Evolutionary conservation across 2,113 vertebrate species (phyloP).

Genomic region (Rhombomys opimus): DNA sequence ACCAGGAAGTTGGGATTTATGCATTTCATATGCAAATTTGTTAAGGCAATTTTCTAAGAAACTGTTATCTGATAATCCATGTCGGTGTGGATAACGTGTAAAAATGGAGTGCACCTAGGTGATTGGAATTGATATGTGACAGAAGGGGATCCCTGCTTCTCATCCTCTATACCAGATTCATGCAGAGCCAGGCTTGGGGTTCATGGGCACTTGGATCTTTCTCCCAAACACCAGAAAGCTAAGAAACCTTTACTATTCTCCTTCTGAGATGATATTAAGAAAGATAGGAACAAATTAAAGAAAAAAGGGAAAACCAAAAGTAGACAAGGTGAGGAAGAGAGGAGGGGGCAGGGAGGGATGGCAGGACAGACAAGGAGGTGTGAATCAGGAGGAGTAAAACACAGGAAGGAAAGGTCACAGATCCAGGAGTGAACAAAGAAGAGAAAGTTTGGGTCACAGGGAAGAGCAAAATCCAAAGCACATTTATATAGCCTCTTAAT

Average conservation of each 20-base stretch:
- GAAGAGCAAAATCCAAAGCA: not conserved
- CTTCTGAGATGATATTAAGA: not conserved
- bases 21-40: slow-evolving; percentile 76
- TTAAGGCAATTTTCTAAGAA: slow-evolving; percentile 67
- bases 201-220: accelerated
- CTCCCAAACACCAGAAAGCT: not conserved
- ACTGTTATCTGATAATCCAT: slow-evolving; percentile 53
- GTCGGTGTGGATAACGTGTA: slow-evolving; percentile 54
- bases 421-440: no score
- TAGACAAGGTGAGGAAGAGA: no score
- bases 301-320: not conserved
- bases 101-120: slow-evolving; percentile 30
- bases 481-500: accelerated
- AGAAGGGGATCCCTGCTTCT: not conserved
- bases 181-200: not conserved
- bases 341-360: not conserved
- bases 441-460: accelerated
- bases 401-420: not conserved
- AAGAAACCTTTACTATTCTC: not conserved
- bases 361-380: accelerated
- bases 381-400: not conserved
- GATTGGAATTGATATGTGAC: not conserved
- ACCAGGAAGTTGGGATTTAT: slow-evolving; percentile 55
- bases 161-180: not conserved
- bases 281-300: not conserved